phyloP scores from a whole-genome alignment of 2,888 invertebrate species.

The Pediacus dermestoides region DNA sequence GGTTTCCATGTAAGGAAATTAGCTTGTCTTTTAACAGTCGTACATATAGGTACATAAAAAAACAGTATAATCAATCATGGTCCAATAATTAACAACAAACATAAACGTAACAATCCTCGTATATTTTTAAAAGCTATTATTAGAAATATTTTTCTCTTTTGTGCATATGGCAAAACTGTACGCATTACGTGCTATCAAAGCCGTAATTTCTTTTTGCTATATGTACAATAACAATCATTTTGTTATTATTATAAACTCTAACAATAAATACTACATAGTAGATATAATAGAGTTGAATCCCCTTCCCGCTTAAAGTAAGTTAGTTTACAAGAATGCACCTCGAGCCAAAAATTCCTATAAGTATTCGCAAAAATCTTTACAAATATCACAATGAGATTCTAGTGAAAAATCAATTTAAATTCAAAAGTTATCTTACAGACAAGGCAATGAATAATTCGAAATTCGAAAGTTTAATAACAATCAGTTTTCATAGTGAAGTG shows the following conservation, averaged over 20 bases:
- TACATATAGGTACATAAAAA: too few relatives aligned
- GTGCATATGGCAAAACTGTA: constrained; percentile 34
- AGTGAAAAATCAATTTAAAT: too few relatives aligned
- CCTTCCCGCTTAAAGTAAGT: constrained; percentile 9
- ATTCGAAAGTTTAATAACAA: constrained; percentile 15
- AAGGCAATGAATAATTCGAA: too few relatives aligned
- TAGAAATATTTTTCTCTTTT: constrained; percentile 17
- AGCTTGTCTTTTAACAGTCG: constrained; percentile 19
- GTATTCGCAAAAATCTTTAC: constrained; percentile 12
- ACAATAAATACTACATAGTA: constrained; percentile 28
- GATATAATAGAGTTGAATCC: constrained; percentile 4
- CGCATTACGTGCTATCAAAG: constrained; percentile 8
- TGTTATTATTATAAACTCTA: constrained; percentile 22
- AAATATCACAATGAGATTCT: constrained; percentile 17
- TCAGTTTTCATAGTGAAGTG: constrained; percentile 4
- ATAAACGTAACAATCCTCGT: constrained; percentile 17
- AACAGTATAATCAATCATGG: too few relatives aligned
- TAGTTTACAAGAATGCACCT: constrained; percentile 39
- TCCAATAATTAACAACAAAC: constrained; percentile 23
- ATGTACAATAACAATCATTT: constrained; percentile 32
- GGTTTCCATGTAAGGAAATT: constrained; percentile 6
- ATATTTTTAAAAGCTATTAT: too few relatives aligned
- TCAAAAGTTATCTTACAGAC: too few relatives aligned
- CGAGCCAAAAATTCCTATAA: constrained; percentile 16
- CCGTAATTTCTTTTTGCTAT: constrained; percentile 32